These are phyloP conservation scores for Drosophila barbarae DNA, from an alignment of 2,888 invertebrate species.

Conservation along the genomic window DNA sequence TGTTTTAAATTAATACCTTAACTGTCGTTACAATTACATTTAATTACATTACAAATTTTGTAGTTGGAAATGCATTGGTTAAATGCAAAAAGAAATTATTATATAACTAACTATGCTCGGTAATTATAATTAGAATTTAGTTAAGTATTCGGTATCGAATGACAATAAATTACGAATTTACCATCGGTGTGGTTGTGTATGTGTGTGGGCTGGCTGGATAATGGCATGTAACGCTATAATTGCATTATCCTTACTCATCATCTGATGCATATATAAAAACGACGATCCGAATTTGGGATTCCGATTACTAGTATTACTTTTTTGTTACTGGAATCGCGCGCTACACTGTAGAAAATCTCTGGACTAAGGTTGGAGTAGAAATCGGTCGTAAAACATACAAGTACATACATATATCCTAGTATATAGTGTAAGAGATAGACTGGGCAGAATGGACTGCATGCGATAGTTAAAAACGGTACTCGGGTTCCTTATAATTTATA, in stretches of 20 bases:
- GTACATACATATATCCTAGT: constrained; percentile 10
- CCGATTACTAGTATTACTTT: constrained; percentile 16
- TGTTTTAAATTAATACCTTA: constrained; percentile 50
- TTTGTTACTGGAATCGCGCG: constrained; percentile 16
- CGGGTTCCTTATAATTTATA: constrained; percentile 50
- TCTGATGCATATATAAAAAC: constrained; percentile 27
- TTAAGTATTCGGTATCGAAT: constrained; percentile 51
- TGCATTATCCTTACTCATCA: constrained; percentile 22
- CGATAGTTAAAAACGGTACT: constrained; percentile 56
- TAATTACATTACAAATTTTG: constrained; percentile 66
- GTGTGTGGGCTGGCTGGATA: constrained; percentile 24
- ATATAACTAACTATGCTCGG: constrained; percentile 55
- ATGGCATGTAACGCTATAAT: constrained; percentile 20
- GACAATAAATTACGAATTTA: constrained; percentile 64
- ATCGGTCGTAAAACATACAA: constrained; percentile 30
- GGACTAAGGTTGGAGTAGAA: constrained; percentile 32
- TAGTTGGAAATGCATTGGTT: constrained; percentile 65
- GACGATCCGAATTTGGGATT: constrained; percentile 12
- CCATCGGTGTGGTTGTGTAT: constrained; percentile 16
- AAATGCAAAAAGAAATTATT: constrained; percentile 66
- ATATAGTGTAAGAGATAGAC: constrained; percentile 26
- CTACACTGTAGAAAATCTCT: constrained; percentile 35
- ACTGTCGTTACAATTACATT: constrained; percentile 59
- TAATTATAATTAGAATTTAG: constrained; percentile 45
- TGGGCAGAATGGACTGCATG: constrained; percentile 42